Conservation (phyloP, 2,888 invertebrate species). For the Drosophila tripunctata region DNA sequence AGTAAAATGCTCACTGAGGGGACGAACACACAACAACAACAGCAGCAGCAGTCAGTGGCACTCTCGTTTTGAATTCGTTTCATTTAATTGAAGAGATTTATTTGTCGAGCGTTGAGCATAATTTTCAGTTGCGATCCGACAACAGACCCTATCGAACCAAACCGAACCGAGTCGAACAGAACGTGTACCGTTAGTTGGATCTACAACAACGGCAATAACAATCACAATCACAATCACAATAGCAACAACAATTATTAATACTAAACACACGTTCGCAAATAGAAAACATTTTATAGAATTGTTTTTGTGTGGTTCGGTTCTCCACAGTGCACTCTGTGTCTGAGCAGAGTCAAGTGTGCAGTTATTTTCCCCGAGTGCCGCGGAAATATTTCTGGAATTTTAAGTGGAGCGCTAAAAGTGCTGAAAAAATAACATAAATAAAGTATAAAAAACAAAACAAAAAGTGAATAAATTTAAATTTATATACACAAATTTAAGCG, state of each 20-base stretch:
- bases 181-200: constrained; percentile 11
- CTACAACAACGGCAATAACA: neutral
- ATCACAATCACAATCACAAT: neutral
- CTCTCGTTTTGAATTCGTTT: constrained; percentile 50
- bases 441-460: constrained; percentile 20
- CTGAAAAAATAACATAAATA: constrained; percentile 37
- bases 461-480: constrained; percentile 22
- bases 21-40: neutral
- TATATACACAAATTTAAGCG: constrained; percentile 27
- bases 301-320: constrained; percentile 15
- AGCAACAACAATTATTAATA: constrained; percentile 33
- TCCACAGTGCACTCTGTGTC: constrained; percentile 7
- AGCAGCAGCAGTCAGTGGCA: constrained; percentile 11
- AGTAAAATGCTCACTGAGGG: constrained; percentile 46
- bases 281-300: constrained; percentile 29
- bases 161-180: constrained; percentile 14
- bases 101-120: constrained; percentile 39
- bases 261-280: constrained; percentile 19
- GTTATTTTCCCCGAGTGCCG: constrained; percentile 41
- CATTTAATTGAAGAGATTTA: constrained; percentile 76
- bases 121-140: constrained; percentile 68
- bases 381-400: constrained; percentile 65
- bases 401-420: constrained; percentile 60
- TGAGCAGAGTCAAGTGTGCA: constrained; percentile 30
- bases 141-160: constrained; percentile 30